phyloP scores from a whole-genome alignment of 2,113 vertebrate species.

The Uria aalge region DNA sequence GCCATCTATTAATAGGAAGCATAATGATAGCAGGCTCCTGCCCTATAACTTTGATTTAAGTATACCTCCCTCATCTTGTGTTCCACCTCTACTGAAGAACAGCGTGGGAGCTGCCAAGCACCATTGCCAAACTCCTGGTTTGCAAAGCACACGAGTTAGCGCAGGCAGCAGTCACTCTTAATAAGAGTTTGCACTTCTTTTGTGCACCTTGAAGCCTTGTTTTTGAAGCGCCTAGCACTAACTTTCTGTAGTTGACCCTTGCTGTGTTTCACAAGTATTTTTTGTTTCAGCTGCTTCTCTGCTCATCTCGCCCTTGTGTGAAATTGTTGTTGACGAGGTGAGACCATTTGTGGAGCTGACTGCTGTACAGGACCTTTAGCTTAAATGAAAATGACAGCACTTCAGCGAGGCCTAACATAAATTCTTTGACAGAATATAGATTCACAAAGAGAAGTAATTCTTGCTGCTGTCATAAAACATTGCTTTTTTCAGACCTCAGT shows the following conservation, averaged over 20 bases:
- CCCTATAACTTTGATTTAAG: background rate
- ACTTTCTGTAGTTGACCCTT: slow-evolving; percentile 36
- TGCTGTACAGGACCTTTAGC: slow-evolving; percentile 15
- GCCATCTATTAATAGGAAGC: background rate
- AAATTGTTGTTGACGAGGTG: slow-evolving; percentile 26
- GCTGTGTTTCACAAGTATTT: slow-evolving; percentile 42
- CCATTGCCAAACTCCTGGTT: accelerated
- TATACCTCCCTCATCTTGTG: accelerated
- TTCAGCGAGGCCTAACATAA: slow-evolving; percentile 33
- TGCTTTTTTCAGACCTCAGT: background rate
- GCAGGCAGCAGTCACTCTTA: background rate
- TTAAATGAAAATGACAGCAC: slow-evolving; percentile 55
- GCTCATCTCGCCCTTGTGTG: background rate
- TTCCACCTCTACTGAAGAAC: background rate
- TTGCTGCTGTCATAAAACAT: slow-evolving; percentile 59
- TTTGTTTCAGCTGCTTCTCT: slow-evolving; percentile 47
- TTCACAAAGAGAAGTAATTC: slow-evolving; percentile 58
- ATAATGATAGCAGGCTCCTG: background rate
- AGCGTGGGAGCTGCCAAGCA: accelerated
- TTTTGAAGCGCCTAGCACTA: slow-evolving; percentile 11
- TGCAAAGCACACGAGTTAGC: accelerated
- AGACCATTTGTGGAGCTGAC: slow-evolving; percentile 24
- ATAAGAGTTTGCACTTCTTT: background rate
- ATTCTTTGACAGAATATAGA: slow-evolving; percentile 56
- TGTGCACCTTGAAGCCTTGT: background rate